Conservation (phyloP, 2,797 vertebrate genomes). For the Lepus oiostolus region DNA sequence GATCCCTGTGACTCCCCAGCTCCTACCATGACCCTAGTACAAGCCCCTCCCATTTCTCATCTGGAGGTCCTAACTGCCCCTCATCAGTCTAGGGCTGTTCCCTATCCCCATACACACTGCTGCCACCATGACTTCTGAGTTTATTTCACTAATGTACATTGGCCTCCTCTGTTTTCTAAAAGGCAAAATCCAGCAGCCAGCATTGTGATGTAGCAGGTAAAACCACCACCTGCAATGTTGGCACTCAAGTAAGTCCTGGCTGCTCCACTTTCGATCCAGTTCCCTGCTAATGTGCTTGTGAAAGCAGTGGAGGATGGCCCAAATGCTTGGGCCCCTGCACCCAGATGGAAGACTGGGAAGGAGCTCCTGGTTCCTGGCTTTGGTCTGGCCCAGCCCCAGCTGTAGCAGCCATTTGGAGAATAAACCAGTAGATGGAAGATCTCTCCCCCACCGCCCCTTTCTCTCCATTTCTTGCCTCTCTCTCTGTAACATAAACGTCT, state of each 20-base stretch:
- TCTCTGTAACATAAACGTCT: not conserved
- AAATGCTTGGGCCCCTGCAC: too few relatives aligned
- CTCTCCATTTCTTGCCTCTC: not conserved
- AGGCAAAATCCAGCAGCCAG: slow-evolving; percentile 19
- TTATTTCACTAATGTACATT: not conserved
- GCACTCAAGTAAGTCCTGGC: too few relatives aligned
- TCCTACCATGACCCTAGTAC: not conserved
- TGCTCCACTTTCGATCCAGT: too few relatives aligned
- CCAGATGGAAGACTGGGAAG: too few relatives aligned
- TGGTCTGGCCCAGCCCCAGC: too few relatives aligned
- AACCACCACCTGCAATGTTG: too few relatives aligned
- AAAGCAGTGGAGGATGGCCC: too few relatives aligned
- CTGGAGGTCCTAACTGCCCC: not conserved
- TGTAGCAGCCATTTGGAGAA: too few relatives aligned
- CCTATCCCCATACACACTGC: not conserved
- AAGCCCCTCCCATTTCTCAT: not conserved
- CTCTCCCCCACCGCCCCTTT: not conserved
- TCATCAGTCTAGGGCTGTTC: not conserved
- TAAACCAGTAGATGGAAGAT: not conserved
- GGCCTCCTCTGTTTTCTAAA: not conserved
- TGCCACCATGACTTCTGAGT: not conserved
- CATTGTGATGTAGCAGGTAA: too few relatives aligned
- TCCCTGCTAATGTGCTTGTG: too few relatives aligned
- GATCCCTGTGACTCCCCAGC: not conserved
- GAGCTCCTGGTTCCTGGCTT: too few relatives aligned